Base-by-base conservation (phyloP, 2,888 invertebrate genomes). In the Unio pictorum region DNA sequence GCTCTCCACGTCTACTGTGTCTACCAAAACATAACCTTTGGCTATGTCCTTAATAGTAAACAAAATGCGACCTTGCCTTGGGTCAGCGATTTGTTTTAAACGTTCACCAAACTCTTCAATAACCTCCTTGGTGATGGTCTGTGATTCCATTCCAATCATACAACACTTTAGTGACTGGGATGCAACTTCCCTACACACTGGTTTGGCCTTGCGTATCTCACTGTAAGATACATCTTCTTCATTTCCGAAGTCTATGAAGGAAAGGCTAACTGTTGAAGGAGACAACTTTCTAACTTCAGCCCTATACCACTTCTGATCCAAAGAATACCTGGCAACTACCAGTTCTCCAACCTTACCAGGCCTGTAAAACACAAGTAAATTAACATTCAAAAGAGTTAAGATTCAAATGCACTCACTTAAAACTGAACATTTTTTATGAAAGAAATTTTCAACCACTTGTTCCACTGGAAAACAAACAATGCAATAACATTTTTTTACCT, bases 191-290 rank as follows among this genome's bases (percentile, higher is more conserved):
- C 34, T 63, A 69, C 75, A 76, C 6, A 70, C 20, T 17, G 72
- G 55, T 7, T 64, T 65, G 15, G 82, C 70, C 55, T 76, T 76
- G 34, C 80, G 74, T 55, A 88, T 69, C 58, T 61, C 63, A 7
- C 61, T 59, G 20, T 75, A 71, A 0, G 66, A 61, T 3, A 75
- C 76, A 34, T 60, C 63, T 56, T 86, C 84, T 11, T 64, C 61
- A 73, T 89, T 89, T 0, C 87, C 87, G 74, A 83, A 88, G 76
- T 89, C 88, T 17, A 88, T 67, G 70, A 83, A 89, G 23, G 63
- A 68, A 4, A 84, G 73, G 7, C 67, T 67, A 55, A 73, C 79
- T 5, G 73, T 69, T 8, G 63, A 63, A 17, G 72, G 67, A 17
- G 67, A 59, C 11, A 81, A 55, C 17, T 69, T 59, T 15, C 73